A percentile compares a stretch with the other conserved stretches of the same genome.
Evolutionary conservation across 1,140 invertebrate species (phyloP).

Genomic region (Leucophenga varia): DNA sequence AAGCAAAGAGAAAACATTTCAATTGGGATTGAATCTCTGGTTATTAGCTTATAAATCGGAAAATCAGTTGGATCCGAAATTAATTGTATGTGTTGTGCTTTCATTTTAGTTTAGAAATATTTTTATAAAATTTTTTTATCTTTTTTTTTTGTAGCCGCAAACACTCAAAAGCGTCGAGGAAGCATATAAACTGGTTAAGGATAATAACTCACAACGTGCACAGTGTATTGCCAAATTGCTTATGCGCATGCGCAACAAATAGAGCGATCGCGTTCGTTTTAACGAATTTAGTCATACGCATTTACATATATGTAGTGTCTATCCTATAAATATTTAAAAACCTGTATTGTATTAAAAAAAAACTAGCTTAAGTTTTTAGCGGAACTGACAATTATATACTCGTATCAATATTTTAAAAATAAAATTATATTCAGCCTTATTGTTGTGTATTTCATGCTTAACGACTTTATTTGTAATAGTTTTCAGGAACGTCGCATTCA

Average conservation of each 20-base stretch:
- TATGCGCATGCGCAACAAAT: constrained; percentile 39
- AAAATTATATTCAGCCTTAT: too few relatives aligned
- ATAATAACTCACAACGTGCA: constrained; percentile 28
- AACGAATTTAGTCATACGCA: neutral
- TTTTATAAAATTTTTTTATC: neutral
- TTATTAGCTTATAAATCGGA: constrained; percentile 68
- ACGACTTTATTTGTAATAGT: too few relatives aligned
- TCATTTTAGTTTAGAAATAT: neutral
- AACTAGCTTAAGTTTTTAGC: neutral
- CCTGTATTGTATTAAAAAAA: neutral
- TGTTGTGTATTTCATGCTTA: too few relatives aligned
- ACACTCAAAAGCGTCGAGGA: constrained; percentile 34
- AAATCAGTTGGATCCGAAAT: constrained; percentile 36
- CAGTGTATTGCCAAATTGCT: constrained; percentile 40
- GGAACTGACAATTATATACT: too few relatives aligned
- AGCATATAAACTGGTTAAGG: constrained; percentile 34
- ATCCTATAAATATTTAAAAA: neutral
- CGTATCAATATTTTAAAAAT: too few relatives aligned
- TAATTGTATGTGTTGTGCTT: constrained; percentile 28
- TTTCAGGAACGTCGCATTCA: too few relatives aligned
- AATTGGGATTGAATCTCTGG: constrained; percentile 78
- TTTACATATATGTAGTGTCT: neutral
- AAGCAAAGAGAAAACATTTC: constrained; percentile 61
- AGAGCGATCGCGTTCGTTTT: neutral
- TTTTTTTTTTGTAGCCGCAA: constrained; percentile 23